Base-by-base conservation (phyloP, 2,113 vertebrate genomes). In the Casuarius casuarius region DNA sequence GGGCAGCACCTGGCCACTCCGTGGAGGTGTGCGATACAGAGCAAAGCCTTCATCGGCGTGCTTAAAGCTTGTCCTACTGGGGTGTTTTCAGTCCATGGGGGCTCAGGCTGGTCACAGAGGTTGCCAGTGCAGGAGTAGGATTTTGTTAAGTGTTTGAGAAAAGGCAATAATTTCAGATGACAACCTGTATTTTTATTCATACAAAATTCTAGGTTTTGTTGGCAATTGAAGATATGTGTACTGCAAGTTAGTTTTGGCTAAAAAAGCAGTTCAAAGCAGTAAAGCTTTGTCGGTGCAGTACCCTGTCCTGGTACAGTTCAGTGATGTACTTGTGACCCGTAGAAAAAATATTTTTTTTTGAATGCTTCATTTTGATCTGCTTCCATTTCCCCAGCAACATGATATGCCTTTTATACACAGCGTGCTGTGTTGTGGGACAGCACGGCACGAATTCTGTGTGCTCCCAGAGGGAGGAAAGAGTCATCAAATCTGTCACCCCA, bases 381-480 rank as follows among this genome's bases (percentile, higher is more conserved):
- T 52, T 73, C 17, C 12, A 73, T 40, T 73, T 73, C n/a, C 71
- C 38, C 26, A 73, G 49, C 18, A 29, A 29, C 35, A 31, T 2
- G 13, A 38, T 65, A 25, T 38, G 9, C 51, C 58, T 89, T 85
- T 84, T 75, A 16, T 51, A 5, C 31, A 1, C 12, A 59, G 8
- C 0, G 0, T 67, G 7, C 40, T 72, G 42, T 72, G 7, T 31
- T 65, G 42, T 2, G 1, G 71, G 21, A 8, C 33, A 28, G 42
- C 58, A 46, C 8, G 18, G 44, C 1, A 1, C 25, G 25, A 75
- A 31, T 40, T 20, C 21, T 29, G 17, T 29, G 51, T 66, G 28
- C n/a, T 77, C 67, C 28, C 56, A 46, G 67, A 63, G 19, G 35
- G 29, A 63, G 63, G 25, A 42, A 44, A 66, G 59, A 7, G 5